phyloP scores from a whole-genome alignment of 2,113 vertebrate species.

The Burhinus bistriatus region DNA sequence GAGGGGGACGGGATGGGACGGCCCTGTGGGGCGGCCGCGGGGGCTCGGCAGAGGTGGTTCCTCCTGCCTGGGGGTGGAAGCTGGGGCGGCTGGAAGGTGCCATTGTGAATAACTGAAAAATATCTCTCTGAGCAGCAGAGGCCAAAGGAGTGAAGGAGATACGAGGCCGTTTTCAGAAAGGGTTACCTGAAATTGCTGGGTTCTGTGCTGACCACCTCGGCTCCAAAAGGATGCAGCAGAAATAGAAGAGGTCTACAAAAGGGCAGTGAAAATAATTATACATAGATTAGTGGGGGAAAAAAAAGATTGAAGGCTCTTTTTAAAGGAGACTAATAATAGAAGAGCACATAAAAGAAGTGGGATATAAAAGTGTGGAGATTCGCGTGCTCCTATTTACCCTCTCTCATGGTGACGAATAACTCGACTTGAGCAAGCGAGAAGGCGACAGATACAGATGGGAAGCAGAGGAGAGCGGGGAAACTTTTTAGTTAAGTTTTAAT shows the following conservation, averaged over 20 bases:
- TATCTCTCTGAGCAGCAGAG: background rate
- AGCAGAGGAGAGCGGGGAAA: background rate
- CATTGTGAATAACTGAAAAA: background rate
- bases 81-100: background rate
- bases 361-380: background rate
- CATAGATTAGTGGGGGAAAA: background rate
- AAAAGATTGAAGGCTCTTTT: conserved; percentile 22
- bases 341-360: conserved; percentile 30
- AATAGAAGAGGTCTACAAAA: conserved; percentile 50
- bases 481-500: background rate
- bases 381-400: conserved; percentile 6
- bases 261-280: conserved; percentile 52
- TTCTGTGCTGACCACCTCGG: background rate
- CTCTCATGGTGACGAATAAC: background rate
- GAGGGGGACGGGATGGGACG: background rate
- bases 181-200: background rate
- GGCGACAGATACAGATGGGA: background rate
- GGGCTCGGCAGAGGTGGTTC: background rate
- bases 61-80: background rate
- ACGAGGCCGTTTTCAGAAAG: background rate
- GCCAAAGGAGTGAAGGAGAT: background rate
- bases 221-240: background rate
- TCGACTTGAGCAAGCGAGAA: background rate
- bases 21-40: rapidly evolving
- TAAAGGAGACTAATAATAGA: conserved; percentile 46